phyloP scores from a whole-genome alignment of 2,797 vertebrate species.

The Denticeps clupeoides region DNA sequence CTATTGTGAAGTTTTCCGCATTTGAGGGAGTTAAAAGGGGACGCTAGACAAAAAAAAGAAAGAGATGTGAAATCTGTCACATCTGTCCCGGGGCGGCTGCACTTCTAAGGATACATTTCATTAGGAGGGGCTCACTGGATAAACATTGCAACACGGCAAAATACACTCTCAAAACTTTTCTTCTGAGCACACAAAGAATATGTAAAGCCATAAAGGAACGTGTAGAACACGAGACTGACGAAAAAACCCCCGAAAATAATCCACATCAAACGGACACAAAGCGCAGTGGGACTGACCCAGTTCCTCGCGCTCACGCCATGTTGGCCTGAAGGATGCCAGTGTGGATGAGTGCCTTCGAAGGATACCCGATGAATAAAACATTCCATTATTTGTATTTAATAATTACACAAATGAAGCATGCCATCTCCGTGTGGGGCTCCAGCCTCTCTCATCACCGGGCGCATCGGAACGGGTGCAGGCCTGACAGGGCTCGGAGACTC shows the following conservation, averaged over 20 bases:
- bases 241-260: too few species aligned
- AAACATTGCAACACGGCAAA: conserved; percentile 18
- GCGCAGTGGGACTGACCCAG: conserved; percentile 42
- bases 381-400: conserved; percentile 24
- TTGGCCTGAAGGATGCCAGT: conserved; percentile 25
- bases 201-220: too few species aligned
- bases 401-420: conserved; percentile 18
- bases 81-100: conserved; percentile 43
- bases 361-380: conserved; percentile 34
- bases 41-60: conserved; percentile 49
- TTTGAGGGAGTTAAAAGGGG: conserved; percentile 31
- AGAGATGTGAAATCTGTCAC: conserved; percentile 53
- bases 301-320: conserved; percentile 34
- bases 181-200: conserved; percentile 17
- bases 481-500: background rate
- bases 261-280: too few species aligned
- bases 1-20: conserved; percentile 27
- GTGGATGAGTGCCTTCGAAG: conserved; percentile 5
- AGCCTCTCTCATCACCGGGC: background rate
- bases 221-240: too few species aligned
- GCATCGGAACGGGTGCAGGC: too few species aligned
- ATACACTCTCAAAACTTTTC: conserved; percentile 23
- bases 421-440: too few species aligned
- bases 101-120: conserved; percentile 50
- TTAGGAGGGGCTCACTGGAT: conserved; percentile 30